Evolutionary conservation across 2,113 vertebrate species (phyloP), one percentile per base, ranked within the genome.

Genomic region (Centropus bengalensis): DNA sequence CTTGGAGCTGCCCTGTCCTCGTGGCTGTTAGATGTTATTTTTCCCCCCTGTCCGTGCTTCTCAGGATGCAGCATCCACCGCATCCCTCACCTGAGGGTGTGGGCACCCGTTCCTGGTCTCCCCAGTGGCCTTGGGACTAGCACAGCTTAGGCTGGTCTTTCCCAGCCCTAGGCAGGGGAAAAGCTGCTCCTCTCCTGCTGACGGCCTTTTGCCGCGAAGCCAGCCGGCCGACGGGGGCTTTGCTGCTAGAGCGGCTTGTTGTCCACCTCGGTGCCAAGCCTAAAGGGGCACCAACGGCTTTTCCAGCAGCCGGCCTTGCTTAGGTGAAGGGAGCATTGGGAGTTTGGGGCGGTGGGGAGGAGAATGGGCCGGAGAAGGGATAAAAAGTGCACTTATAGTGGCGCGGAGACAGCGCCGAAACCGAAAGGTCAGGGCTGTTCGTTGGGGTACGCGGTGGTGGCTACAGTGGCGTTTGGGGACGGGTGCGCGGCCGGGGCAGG

Each of bases 301-400:
- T 9, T 9, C 19, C 23, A 2, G 6, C 54, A 9, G 28, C 14
- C 62, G 2, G 20, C 0, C 36, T 44, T 17, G 33, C 26, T 58
- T 33, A 4, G 30, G 8, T 8, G 3, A 18, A 6, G 5, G 15
- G 44, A 82, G 13, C 9, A 1, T 0, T 0, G 27, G 4, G 24
- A 5, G 0, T 24, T 28, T 9, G 51, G 19, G 58, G 36, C 2
- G 8, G 3, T 4, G 30, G 32, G 28, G 16, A n/a, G 38, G 6
- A 70, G 22, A 18, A 4, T 9, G 15, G 12, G 2, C n/a, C 32
- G 24, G 6, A 36, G 2, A 21, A 38, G 15, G 30, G 28, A 36
- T 36, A 24, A 45, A 18, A 79, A 23, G 21, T 4, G 16, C 1
- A 0, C 2, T 32, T 24, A 15, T 0, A 33, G 30, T 0, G 5